Base-by-base conservation (phyloP, 1,140 invertebrate species). In the Aethina tumida region DNA sequence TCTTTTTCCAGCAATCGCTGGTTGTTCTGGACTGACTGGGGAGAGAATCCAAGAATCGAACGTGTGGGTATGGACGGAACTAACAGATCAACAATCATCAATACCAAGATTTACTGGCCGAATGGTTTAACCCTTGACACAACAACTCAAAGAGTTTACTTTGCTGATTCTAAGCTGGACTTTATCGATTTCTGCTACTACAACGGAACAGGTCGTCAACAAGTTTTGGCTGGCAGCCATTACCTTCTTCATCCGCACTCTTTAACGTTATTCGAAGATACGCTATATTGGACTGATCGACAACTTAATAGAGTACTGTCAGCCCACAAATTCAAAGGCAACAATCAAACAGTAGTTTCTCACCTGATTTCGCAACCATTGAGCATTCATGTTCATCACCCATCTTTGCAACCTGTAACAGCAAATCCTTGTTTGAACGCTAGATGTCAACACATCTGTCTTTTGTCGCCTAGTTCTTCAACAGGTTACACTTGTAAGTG, bases 181-280 rank as follows among this genome's bases (percentile, higher is more conserved):
- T 98, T 94, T 47, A 99, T 99, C 29, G 95, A 98, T 59, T 97
- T 94, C 56, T 97, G 93, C 55, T 84, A 95, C 50, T 99, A 99
- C 63, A 89, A 98, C 55, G 96, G 96, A 10, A 79, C 75, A 0
- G 84, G 85, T 4, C 66, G 93, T 17, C 81, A 87, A 39, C 89
- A 95, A 66, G 86, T 92, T 0, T 59, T 94, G 15, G 79, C 86
- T 5, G 79, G 80, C 10, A 89, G 84, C 39, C 85, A 95, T 59
- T 97, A 97, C 54, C 64, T 97, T 0, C 63, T 95, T 0, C 95
- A 98, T 69, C 94, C 95, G 0, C 94, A 97, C 67, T 95, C 91
- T 0, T 63, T 99, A 5, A 90, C 93, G 0, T 66, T 97, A 0
- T 91, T 90, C 50, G 85, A 90, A 62, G 94, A 98, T 50, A 85